phyloP scores from a whole-genome alignment of 2,113 vertebrate species.

The Leucosticte australis region DNA sequence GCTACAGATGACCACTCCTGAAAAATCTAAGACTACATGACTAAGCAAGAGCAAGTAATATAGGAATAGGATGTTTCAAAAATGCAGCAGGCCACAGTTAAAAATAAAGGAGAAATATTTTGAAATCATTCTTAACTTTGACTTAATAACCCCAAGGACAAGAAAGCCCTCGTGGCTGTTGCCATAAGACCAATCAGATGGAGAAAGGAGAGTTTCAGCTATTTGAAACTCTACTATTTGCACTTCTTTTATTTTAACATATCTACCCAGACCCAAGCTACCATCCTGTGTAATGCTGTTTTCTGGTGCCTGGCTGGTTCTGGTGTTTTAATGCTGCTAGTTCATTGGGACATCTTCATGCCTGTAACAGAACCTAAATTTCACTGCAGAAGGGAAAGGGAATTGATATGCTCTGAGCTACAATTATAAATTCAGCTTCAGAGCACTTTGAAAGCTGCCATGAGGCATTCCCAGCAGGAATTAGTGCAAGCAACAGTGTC shows the following conservation, averaged over 20 bases:
- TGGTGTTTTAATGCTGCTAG: background rate
- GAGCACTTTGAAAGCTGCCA: constrained; percentile 21
- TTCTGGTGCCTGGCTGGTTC: background rate
- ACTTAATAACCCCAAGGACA: background rate
- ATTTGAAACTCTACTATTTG: background rate
- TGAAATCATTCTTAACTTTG: background rate
- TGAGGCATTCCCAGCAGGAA: background rate
- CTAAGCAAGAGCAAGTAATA: background rate
- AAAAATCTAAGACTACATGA: background rate
- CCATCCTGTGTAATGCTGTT: background rate
- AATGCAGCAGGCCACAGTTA: background rate
- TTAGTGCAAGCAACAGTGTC: background rate
- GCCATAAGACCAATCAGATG: background rate
- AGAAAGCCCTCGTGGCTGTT: background rate
- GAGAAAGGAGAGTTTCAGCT: background rate
- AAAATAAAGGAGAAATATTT: constrained; percentile 6
- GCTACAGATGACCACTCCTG: background rate
- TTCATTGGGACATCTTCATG: background rate
- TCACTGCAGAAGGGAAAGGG: background rate
- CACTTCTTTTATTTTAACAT: background rate
- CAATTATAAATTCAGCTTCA: constrained; percentile 32
- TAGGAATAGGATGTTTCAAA: background rate
- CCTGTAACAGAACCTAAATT: background rate
- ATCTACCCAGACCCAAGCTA: background rate
- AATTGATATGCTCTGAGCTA: constrained; percentile 11